phyloP scores from a whole-genome alignment of 2,113 vertebrate genomes.

The Prionailurus viverrinus region DNA sequence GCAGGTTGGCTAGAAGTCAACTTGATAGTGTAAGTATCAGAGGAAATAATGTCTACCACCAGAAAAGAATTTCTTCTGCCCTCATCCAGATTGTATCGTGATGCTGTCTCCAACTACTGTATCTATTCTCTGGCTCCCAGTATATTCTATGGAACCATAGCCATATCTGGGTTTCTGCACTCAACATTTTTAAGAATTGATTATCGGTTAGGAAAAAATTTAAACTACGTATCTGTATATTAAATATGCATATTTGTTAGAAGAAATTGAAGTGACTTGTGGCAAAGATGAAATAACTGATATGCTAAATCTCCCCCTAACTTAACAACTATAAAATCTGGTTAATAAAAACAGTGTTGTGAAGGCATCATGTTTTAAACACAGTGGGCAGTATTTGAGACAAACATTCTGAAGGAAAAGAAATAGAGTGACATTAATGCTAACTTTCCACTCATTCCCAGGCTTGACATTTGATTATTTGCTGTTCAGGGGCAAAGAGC shows the following conservation, averaged over 20 bases:
- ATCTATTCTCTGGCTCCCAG: background rate
- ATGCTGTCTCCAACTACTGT: background rate
- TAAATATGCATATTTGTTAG: background rate
- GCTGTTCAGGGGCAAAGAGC: background rate
- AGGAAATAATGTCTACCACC: background rate
- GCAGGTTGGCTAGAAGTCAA: background rate
- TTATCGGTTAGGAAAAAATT: background rate
- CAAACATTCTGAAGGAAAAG: background rate
- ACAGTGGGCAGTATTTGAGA: background rate
- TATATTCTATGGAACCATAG: background rate
- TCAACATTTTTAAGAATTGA: background rate
- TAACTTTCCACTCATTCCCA: background rate
- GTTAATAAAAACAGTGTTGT: background rate
- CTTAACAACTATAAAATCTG: background rate
- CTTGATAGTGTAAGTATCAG: background rate
- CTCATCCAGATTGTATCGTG: background rate
- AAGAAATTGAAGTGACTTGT: background rate
- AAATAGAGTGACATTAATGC: background rate
- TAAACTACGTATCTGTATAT: background rate
- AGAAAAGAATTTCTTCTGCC: background rate
- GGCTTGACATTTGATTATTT: background rate
- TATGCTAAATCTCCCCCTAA: background rate
- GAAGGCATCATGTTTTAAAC: background rate
- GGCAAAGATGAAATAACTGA: background rate
- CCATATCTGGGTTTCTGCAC: background rate